A percentile compares a stretch with the other conserved stretches of the same genome.
phyloP scores from a whole-genome alignment of 2,797 vertebrate species.

The Falco biarmicus region DNA sequence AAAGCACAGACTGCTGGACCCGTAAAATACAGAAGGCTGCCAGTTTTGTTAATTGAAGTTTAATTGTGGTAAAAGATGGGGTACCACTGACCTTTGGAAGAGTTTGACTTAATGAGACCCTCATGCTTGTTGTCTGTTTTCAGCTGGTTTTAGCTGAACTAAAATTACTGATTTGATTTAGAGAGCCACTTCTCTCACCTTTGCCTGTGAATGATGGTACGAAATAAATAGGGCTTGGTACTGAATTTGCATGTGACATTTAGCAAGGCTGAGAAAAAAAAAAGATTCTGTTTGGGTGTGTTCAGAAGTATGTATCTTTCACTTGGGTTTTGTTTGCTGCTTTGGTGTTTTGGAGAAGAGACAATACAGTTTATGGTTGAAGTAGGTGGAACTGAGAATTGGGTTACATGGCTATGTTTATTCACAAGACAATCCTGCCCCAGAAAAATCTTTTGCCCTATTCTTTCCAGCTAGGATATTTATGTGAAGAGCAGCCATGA shows the following conservation, averaged over 20 bases:
- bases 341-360: not conserved
- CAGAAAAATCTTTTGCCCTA: not conserved
- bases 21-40: not conserved
- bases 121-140: slow-evolving; percentile 16
- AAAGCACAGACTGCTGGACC: not conserved
- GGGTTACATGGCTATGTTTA: not conserved
- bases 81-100: slow-evolving; percentile 34
- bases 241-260: slow-evolving; percentile 4
- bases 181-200: slow-evolving; percentile 22
- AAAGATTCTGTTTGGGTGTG: not conserved
- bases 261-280: not conserved
- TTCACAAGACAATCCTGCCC: not conserved
- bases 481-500: not conserved
- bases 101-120: slow-evolving; percentile 40
- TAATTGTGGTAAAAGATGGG: slow-evolving; percentile 7
- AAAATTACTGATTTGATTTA: not conserved
- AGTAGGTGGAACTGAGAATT: not conserved
- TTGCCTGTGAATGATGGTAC: not conserved
- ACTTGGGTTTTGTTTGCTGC: not conserved
- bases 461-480: not conserved
- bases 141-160: slow-evolving; percentile 1
- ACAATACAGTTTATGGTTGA: not conserved
- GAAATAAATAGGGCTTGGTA: slow-evolving; percentile 7
- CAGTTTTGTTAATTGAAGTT: not conserved
- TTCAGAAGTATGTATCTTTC: slow-evolving; percentile 16